Evolutionary conservation across 2,888 invertebrate genomes (phyloP).

Genomic region (Hedychridium roseum): DNA sequence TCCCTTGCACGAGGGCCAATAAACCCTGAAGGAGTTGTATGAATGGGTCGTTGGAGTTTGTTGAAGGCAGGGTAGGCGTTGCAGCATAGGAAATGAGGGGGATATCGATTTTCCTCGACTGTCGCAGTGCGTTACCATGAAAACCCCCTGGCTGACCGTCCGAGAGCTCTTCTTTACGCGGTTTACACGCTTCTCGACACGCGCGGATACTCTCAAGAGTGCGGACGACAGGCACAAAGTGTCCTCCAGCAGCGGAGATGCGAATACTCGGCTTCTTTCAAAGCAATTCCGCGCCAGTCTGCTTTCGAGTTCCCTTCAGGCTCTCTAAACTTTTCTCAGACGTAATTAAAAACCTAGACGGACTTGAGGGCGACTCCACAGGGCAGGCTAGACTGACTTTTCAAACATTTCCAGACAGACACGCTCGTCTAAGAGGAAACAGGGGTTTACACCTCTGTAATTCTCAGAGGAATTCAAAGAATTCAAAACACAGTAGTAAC

Average conservation of each 20-base stretch:
- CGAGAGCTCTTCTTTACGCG: neutral
- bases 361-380: too few species aligned
- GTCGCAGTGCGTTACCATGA: slow-evolving; percentile 60
- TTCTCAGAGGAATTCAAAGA: too few species aligned
- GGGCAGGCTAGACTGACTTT: too few species aligned
- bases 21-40: too few species aligned
- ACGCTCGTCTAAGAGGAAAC: too few species aligned
- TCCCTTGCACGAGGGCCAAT: too few species aligned
- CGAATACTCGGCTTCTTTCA: slow-evolving; percentile 29
- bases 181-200: neutral
- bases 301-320: too few species aligned
- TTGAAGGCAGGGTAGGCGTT: slow-evolving; percentile 35
- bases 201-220: slow-evolving; percentile 9
- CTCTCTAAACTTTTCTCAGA: neutral
- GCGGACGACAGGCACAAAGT: slow-evolving; percentile 14
- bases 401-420: too few species aligned
- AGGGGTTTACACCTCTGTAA: too few species aligned
- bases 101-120: slow-evolving; percentile 54
- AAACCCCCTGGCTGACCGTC: slow-evolving; percentile 56
- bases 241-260: slow-evolving; percentile 21
- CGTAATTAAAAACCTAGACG: too few species aligned
- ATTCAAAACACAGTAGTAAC: too few species aligned
- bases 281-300: too few species aligned
- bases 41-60: neutral
- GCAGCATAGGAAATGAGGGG: slow-evolving; percentile 51